Evolutionary conservation across 2,797 vertebrate species (phyloP).

Genomic region (Orientallactaga sibirica): DNA sequence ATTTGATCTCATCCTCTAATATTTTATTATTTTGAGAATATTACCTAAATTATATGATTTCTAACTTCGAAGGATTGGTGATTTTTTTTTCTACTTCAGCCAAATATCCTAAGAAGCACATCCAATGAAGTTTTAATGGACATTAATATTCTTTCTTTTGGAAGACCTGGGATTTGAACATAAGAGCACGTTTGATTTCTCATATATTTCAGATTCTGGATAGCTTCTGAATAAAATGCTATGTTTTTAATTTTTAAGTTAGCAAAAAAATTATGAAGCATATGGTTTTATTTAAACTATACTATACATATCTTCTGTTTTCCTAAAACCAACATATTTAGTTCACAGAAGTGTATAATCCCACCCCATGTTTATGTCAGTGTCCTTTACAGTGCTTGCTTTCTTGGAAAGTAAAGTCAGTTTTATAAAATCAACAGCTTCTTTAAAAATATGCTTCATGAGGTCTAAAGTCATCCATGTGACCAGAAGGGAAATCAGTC

Average conservation of each 20-base stretch:
- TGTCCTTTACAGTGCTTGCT: slow-evolving; percentile 54
- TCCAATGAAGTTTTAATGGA: not conserved
- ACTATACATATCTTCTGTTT: not conserved
- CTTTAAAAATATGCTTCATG: slow-evolving; percentile 67
- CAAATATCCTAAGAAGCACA: not conserved
- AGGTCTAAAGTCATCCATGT: slow-evolving; percentile 57
- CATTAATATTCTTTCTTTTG: not conserved
- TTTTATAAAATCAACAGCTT: slow-evolving; percentile 58
- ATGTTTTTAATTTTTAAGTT: slow-evolving; percentile 23
- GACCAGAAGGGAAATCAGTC: slow-evolving; percentile 76
- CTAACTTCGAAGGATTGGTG: not conserved
- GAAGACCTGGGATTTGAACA: not conserved
- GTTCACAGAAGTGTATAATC: not conserved
- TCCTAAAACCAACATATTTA: slow-evolving; percentile 3
- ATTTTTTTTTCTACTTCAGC: not conserved
- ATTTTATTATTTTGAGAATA: slow-evolving; percentile 7
- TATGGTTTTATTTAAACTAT: slow-evolving; percentile 20
- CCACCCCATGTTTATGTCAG: slow-evolving; percentile 40
- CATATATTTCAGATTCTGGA: not conserved
- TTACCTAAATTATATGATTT: not conserved
- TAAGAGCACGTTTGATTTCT: not conserved
- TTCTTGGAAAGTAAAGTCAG: slow-evolving; percentile 17
- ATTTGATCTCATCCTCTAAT: not conserved
- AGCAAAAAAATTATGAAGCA: not conserved
- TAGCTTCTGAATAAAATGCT: not conserved